These are phyloP conservation scores for Drosophila leontia DNA, from an alignment of 1,140 invertebrate species.

Conservation along the genomic window DNA sequence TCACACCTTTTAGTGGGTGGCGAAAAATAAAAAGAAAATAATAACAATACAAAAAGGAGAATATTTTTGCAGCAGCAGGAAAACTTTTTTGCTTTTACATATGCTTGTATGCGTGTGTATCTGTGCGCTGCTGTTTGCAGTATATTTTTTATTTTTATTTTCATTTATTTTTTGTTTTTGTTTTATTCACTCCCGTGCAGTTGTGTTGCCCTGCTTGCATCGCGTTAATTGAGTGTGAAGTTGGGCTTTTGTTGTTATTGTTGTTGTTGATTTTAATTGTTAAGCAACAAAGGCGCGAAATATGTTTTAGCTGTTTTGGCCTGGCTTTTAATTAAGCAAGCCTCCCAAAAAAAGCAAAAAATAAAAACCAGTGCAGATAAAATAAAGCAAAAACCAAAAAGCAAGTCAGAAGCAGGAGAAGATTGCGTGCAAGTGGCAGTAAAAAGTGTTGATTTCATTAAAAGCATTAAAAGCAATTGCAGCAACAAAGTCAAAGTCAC, in stretches of 20 bases:
- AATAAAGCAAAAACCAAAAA: conserved; percentile 32
- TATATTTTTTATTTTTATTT: conserved; percentile 15
- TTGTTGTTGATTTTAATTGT: conserved; percentile 77
- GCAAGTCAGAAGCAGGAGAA: conserved; percentile 14
- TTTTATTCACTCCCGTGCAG: conserved; percentile 14
- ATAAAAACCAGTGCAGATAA: conserved; percentile 31
- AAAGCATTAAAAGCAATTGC: conserved; percentile 64
- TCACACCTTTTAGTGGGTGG: conserved; percentile 50
- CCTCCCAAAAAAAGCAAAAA: conserved; percentile 23
- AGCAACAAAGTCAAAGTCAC: conserved; percentile 62
- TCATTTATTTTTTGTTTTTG: not conserved
- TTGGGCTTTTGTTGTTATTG: conserved; percentile 72
- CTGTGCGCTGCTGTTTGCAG: conserved; percentile 21
- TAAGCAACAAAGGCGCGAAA: conserved; percentile 82
- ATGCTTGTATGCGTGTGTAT: conserved; percentile 17
- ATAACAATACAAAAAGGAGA: conserved; percentile 33
- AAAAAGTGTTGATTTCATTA: conserved; percentile 82
- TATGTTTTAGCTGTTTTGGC: conserved; percentile 78
- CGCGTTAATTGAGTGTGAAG: conserved; percentile 82
- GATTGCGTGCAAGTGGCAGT: conserved; percentile 71
- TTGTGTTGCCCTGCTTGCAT: conserved; percentile 65
- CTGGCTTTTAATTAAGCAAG: conserved; percentile 73
- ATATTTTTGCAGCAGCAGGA: conserved; percentile 31
- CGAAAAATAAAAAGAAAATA: conserved; percentile 43
- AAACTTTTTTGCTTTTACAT: conserved; percentile 66